phyloP scores from a whole-genome alignment of 2,797 vertebrate species.

The Sciurus carolinensis region DNA sequence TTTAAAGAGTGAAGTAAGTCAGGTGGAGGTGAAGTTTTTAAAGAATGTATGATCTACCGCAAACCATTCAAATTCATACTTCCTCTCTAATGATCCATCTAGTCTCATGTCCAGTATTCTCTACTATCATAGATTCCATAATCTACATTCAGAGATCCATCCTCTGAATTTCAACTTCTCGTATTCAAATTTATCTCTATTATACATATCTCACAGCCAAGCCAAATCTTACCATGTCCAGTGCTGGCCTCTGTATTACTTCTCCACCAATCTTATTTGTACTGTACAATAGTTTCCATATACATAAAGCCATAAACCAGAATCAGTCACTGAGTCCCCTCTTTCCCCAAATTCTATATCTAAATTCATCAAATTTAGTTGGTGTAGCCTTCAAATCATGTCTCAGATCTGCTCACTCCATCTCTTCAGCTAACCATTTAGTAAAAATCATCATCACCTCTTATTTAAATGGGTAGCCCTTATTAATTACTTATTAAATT shows the following conservation, averaged over 20 bases:
- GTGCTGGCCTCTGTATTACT: not conserved
- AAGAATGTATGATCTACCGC: not conserved
- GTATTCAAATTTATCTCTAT: not conserved
- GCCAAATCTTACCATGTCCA: not conserved
- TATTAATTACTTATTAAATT: no score
- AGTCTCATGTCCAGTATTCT: not conserved
- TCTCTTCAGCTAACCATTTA: no score
- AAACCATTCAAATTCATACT: not conserved
- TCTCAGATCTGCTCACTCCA: not conserved
- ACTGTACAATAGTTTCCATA: not conserved
- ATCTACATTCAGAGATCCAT: not conserved
- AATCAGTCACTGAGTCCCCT: not conserved
- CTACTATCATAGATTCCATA: not conserved
- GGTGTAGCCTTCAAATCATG: not conserved
- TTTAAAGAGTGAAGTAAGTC: not conserved
- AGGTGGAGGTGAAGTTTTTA: not conserved
- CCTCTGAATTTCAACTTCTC: not conserved
- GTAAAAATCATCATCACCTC: not conserved
- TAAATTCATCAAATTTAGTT: not conserved
- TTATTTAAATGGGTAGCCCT: not conserved
- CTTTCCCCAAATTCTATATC: not conserved
- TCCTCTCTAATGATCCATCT: not conserved
- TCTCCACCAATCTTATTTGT: not conserved
- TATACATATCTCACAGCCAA: not conserved
- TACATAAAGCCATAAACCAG: constrained; percentile 20